These are phyloP conservation scores for Myopa tessellatipennis DNA, from an alignment of 2,888 invertebrate genomes.

Conservation along the genomic window DNA sequence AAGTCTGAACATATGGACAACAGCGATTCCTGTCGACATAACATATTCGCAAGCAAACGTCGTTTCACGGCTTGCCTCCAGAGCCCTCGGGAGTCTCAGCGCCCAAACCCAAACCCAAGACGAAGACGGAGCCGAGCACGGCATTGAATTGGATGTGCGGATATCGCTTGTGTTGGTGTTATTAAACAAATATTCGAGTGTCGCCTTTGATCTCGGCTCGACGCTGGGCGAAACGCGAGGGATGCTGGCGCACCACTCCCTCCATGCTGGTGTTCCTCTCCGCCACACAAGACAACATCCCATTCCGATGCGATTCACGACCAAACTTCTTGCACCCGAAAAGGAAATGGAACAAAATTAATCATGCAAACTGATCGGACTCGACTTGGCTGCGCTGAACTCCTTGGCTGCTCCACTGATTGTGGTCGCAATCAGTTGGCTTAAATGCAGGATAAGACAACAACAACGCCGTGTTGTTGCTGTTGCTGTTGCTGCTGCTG, in stretches of 20 bases:
- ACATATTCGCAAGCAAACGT: not conserved
- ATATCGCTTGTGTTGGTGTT: slow-evolving; percentile 12
- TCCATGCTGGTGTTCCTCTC: no score
- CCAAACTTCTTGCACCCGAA: slow-evolving; percentile 4
- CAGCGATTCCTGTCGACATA: not conserved
- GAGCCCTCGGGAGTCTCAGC: slow-evolving; percentile 11
- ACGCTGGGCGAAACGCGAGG: not conserved
- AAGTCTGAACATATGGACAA: not conserved
- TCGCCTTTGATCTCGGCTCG: slow-evolving; percentile 36
- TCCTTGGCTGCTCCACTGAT: slow-evolving; percentile 1
- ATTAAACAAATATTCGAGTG: slow-evolving; percentile 33
- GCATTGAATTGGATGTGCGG: not conserved
- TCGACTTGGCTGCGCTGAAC: not conserved
- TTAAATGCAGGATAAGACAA: slow-evolving; percentile 31
- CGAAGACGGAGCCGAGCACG: not conserved
- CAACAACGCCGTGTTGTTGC: not conserved
- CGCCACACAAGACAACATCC: not conserved
- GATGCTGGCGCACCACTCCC: no score
- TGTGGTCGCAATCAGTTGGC: slow-evolving; percentile 32
- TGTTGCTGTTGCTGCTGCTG: slow-evolving; percentile 16
- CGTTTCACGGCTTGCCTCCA: slow-evolving; percentile 2
- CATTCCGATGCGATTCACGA: not conserved
- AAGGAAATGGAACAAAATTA: slow-evolving; percentile 35
- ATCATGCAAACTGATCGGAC: slow-evolving; percentile 35
- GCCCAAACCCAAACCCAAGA: not conserved